phyloP scores from a whole-genome alignment of 1,140 invertebrate genomes.

The Trachymyrmex cornetzi region DNA sequence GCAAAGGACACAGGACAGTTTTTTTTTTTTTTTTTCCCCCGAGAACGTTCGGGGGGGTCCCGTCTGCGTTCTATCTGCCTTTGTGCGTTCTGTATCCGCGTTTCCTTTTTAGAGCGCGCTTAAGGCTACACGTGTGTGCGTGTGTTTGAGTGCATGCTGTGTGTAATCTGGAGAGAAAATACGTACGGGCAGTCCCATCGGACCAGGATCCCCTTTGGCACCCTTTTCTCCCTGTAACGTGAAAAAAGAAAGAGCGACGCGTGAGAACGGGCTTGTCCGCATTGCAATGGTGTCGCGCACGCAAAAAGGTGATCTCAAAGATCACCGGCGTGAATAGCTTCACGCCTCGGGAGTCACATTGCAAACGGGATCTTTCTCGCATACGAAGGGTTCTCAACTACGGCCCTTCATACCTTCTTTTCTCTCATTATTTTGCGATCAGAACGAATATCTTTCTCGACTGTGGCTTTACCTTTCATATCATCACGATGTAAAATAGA shows the following conservation, averaged over 20 bases:
- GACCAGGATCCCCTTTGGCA: slow-evolving; percentile 95
- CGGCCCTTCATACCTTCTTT: no score
- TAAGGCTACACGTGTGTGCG: slow-evolving; percentile 19
- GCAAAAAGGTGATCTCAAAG: slow-evolving; percentile 45
- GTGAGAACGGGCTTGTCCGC: slow-evolving; percentile 58
- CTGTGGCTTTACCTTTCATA: not conserved
- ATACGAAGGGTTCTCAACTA: slow-evolving; percentile 22
- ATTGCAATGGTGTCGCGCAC: slow-evolving; percentile 48
- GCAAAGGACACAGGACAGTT: slow-evolving; percentile 15
- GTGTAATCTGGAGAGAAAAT: slow-evolving; percentile 76
- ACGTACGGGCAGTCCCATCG: slow-evolving; percentile 98
- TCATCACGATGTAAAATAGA: not conserved
- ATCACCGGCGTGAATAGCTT: slow-evolving; percentile 49
- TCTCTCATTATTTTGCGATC: not conserved
- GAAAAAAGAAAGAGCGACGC: slow-evolving; percentile 63
- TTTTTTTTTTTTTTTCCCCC: not conserved
- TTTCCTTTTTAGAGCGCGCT: slow-evolving; percentile 27
- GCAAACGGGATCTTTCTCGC: slow-evolving; percentile 35
- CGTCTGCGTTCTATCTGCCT: slow-evolving; percentile 9
- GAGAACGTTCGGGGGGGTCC: not conserved
- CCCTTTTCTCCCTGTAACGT: slow-evolving; percentile 95
- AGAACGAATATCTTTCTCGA: not conserved
- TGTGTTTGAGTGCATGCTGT: not conserved
- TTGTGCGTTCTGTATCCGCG: slow-evolving; percentile 34
- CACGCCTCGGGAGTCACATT: slow-evolving; percentile 59